Conservation (phyloP, 2,113 vertebrate species). For the Aptenodytes forsteri region DNA sequence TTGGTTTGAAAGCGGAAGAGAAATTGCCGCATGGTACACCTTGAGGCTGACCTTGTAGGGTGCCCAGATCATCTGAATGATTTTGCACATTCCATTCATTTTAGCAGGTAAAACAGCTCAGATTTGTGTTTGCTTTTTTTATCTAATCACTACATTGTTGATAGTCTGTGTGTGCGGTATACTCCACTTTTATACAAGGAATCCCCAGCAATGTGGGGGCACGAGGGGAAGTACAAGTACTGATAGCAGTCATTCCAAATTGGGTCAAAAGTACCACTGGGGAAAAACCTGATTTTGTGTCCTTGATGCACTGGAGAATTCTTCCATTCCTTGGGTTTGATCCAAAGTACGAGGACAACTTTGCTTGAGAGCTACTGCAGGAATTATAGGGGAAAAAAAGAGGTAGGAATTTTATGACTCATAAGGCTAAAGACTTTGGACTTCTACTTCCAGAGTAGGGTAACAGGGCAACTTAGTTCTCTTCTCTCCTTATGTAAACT, state of each 20-base stretch:
- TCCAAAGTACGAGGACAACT: background rate
- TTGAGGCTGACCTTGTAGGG: background rate
- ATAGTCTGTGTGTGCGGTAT: background rate
- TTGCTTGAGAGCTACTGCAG: background rate
- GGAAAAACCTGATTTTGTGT: background rate
- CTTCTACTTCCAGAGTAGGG: background rate
- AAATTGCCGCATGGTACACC: background rate
- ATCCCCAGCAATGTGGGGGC: rapidly evolving
- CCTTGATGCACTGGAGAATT: background rate
- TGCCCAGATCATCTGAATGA: background rate
- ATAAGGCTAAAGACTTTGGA: background rate
- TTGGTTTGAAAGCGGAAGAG: background rate
- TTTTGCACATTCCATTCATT: background rate
- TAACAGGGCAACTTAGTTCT: background rate
- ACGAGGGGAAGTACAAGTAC: background rate
- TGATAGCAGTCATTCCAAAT: background rate
- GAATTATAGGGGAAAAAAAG: background rate
- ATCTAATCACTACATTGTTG: background rate
- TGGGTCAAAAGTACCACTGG: background rate
- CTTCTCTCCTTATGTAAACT: background rate
- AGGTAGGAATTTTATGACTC: background rate
- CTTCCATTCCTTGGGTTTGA: background rate
- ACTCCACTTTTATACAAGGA: background rate
- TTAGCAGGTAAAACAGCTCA: background rate
- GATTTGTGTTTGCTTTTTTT: background rate